Evolutionary conservation across 1,140 invertebrate species (phyloP).

Genomic region (Hyposmocoma kahamanoa): DNA sequence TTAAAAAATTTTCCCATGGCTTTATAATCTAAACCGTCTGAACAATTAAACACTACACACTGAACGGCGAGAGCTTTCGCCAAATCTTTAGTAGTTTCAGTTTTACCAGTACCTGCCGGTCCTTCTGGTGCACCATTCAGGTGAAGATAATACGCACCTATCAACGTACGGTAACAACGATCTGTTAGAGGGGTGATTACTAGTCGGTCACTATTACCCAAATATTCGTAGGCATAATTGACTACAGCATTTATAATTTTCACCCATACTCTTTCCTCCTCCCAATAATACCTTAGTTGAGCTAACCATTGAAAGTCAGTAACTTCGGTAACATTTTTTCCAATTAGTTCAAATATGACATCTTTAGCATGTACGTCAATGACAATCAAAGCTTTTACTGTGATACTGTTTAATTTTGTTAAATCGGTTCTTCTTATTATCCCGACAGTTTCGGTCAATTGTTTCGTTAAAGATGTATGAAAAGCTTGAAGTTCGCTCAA

Average conservation of each 20-base stretch:
- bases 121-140: constrained; percentile 91
- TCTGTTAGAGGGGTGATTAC: constrained; percentile 91
- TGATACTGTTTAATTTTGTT: constrained; percentile 80
- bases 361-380: constrained; percentile 95
- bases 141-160: constrained; percentile 92
- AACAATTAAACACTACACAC: constrained; percentile 95
- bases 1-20: constrained; percentile 94
- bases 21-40: constrained; percentile 93
- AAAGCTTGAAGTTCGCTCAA: constrained; percentile 74
- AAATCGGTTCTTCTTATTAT: constrained; percentile 75
- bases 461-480: constrained; percentile 69
- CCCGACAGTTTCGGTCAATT: constrained; percentile 79
- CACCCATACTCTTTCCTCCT: constrained; percentile 84
- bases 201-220: constrained; percentile 86
- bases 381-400: constrained; percentile 90
- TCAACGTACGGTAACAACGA: constrained; percentile 89
- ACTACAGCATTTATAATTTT: constrained; percentile 91
- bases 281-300: constrained; percentile 94
- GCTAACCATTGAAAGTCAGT: constrained; percentile 94
- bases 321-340: constrained; percentile 80
- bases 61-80: constrained; percentile 91
- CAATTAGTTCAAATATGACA: constrained; percentile 84
- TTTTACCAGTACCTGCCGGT: constrained; percentile 95
- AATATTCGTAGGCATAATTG: constrained; percentile 93
- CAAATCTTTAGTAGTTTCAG: constrained; percentile 94